Evolutionary conservation across 1,140 invertebrate species (phyloP).

Genomic region (Coenobita brevimanus): DNA sequence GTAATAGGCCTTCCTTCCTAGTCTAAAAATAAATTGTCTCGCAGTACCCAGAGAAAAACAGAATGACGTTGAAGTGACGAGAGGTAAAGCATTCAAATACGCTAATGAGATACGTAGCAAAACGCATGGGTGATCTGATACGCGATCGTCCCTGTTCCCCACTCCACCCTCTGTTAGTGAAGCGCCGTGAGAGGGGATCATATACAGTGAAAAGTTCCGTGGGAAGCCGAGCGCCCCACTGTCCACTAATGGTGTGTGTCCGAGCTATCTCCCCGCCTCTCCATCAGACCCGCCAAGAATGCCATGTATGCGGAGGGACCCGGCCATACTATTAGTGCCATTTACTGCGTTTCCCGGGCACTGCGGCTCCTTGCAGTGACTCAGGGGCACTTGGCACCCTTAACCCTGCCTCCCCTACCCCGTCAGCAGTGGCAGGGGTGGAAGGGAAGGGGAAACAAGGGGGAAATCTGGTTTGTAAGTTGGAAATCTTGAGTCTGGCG

Average conservation of each 20-base stretch:
- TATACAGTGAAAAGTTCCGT: no score
- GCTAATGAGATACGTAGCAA: no score
- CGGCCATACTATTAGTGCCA: constrained; percentile 33
- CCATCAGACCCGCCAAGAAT: constrained; percentile 58
- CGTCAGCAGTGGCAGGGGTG: neutral
- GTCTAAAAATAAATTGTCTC: no score
- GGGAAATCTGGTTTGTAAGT: constrained; percentile 40
- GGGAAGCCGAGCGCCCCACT: no score
- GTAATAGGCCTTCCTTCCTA: no score
- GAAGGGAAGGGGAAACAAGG: neutral
- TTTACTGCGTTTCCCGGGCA: neutral
- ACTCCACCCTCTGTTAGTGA: no score
- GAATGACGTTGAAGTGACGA: no score
- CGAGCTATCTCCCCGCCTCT: constrained; percentile 50
- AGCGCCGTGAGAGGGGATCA: no score
- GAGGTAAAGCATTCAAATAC: no score
- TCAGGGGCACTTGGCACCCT: neutral
- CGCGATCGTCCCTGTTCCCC: no score
- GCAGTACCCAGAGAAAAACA: no score
- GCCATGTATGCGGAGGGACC: constrained; percentile 39
- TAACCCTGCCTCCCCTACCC: neutral
- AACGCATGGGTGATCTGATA: no score
- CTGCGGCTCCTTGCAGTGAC: neutral
- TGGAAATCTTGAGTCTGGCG: constrained; percentile 55
- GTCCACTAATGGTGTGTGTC: constrained; percentile 34